Evolutionary conservation across 2,113 vertebrate genomes (phyloP), one percentile per base, ranked within the genome.

Genomic region (Notarius quadriscutis): DNA sequence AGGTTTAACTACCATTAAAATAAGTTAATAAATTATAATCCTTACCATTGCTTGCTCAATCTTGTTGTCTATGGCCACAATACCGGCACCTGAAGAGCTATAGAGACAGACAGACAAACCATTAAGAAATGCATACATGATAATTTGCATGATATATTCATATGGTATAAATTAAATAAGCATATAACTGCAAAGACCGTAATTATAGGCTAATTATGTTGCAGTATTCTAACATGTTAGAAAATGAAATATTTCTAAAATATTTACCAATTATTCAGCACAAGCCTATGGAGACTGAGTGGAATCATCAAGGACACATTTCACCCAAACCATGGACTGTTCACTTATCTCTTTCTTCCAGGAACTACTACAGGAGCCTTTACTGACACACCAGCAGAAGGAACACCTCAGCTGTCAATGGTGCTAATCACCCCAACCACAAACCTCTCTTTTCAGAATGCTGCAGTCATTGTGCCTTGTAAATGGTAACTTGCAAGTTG

Each of bases 61-160:
- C 93, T 99, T 99, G 97, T 99, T 99, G 95, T 99, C 98, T 85
- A 99, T 99, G 92, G 98, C 98, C 94, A 99, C 98, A 93, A 99
- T 97, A 94, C 97, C 97, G 84, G 97, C 96, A 93, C 97, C 97
- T 27, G 97, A 97, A 34, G 97, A 97, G 94, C 98, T 99, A 85
- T 18, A 51, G 95, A 72, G 91, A 91, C 62, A 92, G 1, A 92
- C 25, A 57, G 22, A 63, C 62, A 63, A 27, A 80, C 86, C 83
- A 81, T 14, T 34, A 25, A 41, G 22, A 63, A 84, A 87, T 27
- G 20, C 27, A 69, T 80, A 51, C 3, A 20, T 22, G 34, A 75
- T 67, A 1, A 30, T 30, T 69, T 27, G 14, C 30, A n/a, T 15
- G 10, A 5, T 5, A 27, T 67, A 67, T 67, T 67, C n/a, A 67